These are phyloP conservation scores for Athetis lepigone DNA, from an alignment of 2,888 invertebrate genomes.

Conservation along the genomic window DNA sequence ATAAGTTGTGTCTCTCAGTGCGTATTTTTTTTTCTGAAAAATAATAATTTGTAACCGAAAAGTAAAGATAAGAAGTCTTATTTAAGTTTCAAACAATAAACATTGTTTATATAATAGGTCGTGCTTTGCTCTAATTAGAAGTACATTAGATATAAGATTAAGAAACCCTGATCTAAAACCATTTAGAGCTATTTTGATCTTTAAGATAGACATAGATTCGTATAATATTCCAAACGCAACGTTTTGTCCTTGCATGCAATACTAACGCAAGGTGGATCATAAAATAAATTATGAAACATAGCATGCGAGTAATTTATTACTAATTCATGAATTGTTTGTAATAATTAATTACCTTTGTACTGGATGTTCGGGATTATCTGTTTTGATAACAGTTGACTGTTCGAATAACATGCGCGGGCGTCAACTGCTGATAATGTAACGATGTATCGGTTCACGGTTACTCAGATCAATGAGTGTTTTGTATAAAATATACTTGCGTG, in stretches of 20 bases:
- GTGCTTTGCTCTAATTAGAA: no score
- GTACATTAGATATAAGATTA: not conserved
- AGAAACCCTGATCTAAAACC: not conserved
- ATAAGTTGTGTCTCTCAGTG: no score
- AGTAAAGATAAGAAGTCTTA: no score
- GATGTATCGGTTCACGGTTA: conserved; percentile 17
- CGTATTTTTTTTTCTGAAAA: no score
- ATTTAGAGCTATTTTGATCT: not conserved
- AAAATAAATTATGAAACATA: conserved; percentile 41
- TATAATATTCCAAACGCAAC: conserved; percentile 19
- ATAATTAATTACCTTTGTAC: conserved; percentile 40
- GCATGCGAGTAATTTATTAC: conserved; percentile 45
- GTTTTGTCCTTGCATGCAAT: conserved; percentile 50
- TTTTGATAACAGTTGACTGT: conserved; percentile 74
- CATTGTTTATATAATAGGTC: no score
- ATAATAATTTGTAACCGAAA: no score
- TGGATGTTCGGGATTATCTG: conserved; percentile 69
- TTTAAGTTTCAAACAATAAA: no score
- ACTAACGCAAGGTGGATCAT: conserved; percentile 37
- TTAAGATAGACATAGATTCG: not conserved
- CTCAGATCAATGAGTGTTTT: conserved; percentile 16
- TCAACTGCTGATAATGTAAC: conserved; percentile 34
- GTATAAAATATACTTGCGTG: not conserved
- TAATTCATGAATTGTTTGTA: conserved; percentile 47
- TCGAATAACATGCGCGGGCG: conserved; percentile 46